Evolutionary conservation across 2,888 invertebrate genomes (phyloP).

Genomic region (Mythimna pallens): DNA sequence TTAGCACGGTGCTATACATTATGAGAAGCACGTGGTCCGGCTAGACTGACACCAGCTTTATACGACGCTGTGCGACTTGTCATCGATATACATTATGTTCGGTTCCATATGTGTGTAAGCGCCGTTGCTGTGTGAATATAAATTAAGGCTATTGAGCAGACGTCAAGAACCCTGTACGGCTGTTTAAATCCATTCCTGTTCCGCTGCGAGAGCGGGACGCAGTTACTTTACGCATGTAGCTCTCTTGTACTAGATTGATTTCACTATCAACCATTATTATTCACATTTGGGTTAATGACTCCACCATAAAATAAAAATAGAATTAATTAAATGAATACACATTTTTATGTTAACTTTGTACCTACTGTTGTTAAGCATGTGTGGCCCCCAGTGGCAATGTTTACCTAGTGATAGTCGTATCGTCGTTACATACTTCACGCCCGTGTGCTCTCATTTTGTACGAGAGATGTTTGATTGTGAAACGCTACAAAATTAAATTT

Average conservation of each 20-base stretch:
- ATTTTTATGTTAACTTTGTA: constrained; percentile 44
- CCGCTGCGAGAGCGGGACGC: constrained; percentile 58
- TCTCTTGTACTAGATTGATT: constrained; percentile 49
- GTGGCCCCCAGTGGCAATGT: constrained; percentile 57
- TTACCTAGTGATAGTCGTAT: constrained; percentile 68
- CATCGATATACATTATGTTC: constrained; percentile 78
- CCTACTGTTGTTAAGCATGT: constrained; percentile 44
- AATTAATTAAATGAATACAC: constrained; percentile 51
- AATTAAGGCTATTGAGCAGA: constrained; percentile 76
- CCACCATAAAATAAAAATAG: constrained; percentile 48
- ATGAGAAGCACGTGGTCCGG: constrained; percentile 32
- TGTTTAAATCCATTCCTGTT: constrained; percentile 65
- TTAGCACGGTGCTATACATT: constrained; percentile 10
- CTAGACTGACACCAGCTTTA: constrained; percentile 41
- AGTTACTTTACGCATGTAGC: constrained; percentile 45
- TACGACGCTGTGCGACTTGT: constrained; percentile 70
- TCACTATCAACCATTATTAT: constrained; percentile 42
- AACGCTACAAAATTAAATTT: constrained; percentile 71
- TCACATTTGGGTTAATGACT: constrained; percentile 50
- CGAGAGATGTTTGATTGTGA: constrained; percentile 67
- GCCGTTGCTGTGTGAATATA: constrained; percentile 78
- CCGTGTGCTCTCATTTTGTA: constrained; percentile 66
- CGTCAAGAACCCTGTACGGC: constrained; percentile 65
- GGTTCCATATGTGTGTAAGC: constrained; percentile 74
- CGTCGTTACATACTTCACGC: constrained; percentile 57